Percentiles rank a stretch among this genome's conserved stretches.
phyloP scores from a whole-genome alignment of 2,888 invertebrate genomes.

The Diarsia brunnea region DNA sequence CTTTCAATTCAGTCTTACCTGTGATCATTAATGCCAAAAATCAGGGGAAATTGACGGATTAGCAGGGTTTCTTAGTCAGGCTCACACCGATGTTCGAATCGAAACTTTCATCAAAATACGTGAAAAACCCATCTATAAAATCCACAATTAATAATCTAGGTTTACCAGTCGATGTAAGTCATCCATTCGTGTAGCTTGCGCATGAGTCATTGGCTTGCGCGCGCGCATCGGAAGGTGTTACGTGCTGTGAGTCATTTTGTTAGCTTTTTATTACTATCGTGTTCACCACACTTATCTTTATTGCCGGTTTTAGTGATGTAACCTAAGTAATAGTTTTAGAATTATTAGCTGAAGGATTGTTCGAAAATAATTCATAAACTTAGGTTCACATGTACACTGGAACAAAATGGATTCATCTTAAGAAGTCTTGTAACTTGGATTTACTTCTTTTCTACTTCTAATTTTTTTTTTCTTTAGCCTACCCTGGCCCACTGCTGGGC shows the following conservation, averaged over 20 bases:
- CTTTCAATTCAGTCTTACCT: neutral
- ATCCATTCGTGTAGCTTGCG: slow-evolving; percentile 44
- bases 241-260: slow-evolving; percentile 64
- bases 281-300: slow-evolving; percentile 59
- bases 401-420: neutral
- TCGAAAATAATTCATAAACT: neutral
- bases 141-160: slow-evolving; percentile 7
- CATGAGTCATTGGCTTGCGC: slow-evolving; percentile 62
- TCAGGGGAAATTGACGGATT: neutral
- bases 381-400: neutral
- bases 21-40: neutral
- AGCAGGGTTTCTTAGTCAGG: neutral
- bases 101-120: neutral
- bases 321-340: slow-evolving; percentile 52
- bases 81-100: neutral
- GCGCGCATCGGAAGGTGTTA: slow-evolving; percentile 64
- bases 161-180: slow-evolving; percentile 60
- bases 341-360: slow-evolving; percentile 31
- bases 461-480: too few relatives aligned
- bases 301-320: slow-evolving; percentile 56
- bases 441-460: neutral
- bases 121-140: neutral
- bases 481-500: too few relatives aligned
- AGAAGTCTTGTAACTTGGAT: neutral
- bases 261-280: slow-evolving; percentile 66